Evolutionary conservation across 1,140 invertebrate genomes (phyloP).

Genomic region (Conus betulinus): DNA sequence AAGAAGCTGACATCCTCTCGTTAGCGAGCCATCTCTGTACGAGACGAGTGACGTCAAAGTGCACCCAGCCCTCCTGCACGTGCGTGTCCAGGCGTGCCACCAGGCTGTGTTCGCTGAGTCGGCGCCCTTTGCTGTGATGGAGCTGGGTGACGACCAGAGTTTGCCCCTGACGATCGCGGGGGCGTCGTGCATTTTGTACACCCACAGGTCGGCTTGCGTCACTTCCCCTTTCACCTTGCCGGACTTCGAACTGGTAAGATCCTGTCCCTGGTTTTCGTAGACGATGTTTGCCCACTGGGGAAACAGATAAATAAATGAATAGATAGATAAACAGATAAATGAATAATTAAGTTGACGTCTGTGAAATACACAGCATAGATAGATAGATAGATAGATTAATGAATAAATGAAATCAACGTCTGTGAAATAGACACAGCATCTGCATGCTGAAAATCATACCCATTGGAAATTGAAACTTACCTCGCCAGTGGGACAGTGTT

Average conservation of each 20-base stretch:
- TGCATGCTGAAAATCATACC: no score
- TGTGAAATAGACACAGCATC: no score
- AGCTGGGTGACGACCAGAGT: conserved; percentile 31
- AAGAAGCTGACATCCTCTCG: background rate
- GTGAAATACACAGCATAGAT: background rate
- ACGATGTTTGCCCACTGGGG: conserved; percentile 16
- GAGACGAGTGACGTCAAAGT: conserved; percentile 25
- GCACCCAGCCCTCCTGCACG: conserved; percentile 34
- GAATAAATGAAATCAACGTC: no score
- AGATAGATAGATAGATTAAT: background rate
- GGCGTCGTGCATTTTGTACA: conserved; percentile 34
- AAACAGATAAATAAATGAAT: background rate
- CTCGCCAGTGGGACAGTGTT: no score
- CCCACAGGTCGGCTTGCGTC: conserved; percentile 32
- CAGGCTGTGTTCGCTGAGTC: conserved; percentile 21
- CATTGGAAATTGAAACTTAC: no score
- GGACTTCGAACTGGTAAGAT: conserved; percentile 24
- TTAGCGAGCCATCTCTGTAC: conserved; percentile 14
- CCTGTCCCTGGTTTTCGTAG: conserved; percentile 18
- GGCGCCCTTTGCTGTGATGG: conserved; percentile 16
- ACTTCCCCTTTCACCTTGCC: conserved; percentile 32
- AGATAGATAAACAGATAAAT: no score
- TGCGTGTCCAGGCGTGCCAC: conserved; percentile 30
- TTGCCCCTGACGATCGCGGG: conserved; percentile 26
- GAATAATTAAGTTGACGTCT: no score